Base-by-base conservation (phyloP, 1,140 invertebrate species). In the Andrena cerasifolii region DNA sequence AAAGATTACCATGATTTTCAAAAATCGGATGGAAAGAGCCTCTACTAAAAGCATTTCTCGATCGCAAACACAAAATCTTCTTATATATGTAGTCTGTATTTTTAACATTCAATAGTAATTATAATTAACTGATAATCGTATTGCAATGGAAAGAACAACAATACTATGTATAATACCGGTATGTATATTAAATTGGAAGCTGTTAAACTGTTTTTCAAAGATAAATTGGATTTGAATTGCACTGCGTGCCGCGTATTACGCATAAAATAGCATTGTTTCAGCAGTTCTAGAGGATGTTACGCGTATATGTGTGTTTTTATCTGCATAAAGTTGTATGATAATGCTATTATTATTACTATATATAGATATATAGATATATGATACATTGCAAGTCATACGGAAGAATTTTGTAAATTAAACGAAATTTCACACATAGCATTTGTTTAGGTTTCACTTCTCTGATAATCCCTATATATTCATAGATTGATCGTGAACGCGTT, bases 241-340 rank as follows among this genome's bases (percentile, higher is more conserved):
- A n/a, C 62, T 82, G 45, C 56, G n/a, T 65, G 33, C 12, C 51
- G 66, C 62, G 54, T 86, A 83, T 80, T 62, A 82, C 83, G 75
- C 88, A 88, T 89, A 72, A 90, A 90, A 90, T 91, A 87, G 90
- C 63, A 88, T 90, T 89, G 89, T 85, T 87, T 40, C 82, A 88
- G 90, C 89, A 89, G 86, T 86, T 79, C 80, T 83, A 84, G 86
- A 83, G 70, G 63, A 90, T 90, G 86, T 90, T 90, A 90, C 85
- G 84, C 85, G 82, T 89, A 90, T 87, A 88, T 88, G 89, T 89
- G 88, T 90, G 90, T 91, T 91, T 92, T 91, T 91, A 91, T 89
- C 88, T 85, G 84, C 89, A 84, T 83, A 86, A 90, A 88, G 84
- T 87, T 89, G 87, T 88, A 89, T 78, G 83, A 87, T 89, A 89